These are phyloP conservation scores for Sardinella longiceps DNA, from an alignment of 2,797 vertebrate species.

Conservation along the genomic window DNA sequence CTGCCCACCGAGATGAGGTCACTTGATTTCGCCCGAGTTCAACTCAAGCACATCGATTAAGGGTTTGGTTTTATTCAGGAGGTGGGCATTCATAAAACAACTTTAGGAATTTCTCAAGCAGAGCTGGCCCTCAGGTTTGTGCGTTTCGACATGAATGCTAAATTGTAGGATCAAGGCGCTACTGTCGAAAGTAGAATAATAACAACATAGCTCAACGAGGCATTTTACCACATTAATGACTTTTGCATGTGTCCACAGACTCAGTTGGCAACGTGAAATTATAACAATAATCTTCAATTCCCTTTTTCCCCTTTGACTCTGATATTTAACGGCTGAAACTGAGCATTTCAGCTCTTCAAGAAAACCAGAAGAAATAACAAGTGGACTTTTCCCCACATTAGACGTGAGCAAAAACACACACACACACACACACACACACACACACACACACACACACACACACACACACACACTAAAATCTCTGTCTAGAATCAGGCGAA, in stretches of 20 bases:
- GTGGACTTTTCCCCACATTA: constrained; percentile 15
- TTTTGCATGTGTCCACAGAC: constrained; percentile 13
- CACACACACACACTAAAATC: background rate
- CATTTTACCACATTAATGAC: constrained; percentile 21
- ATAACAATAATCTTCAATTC: constrained; percentile 15
- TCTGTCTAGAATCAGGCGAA: background rate
- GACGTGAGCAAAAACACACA: background rate
- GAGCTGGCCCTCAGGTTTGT: background rate
- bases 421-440: background rate
- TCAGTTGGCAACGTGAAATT: constrained; percentile 4
- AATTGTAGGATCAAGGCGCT: background rate
- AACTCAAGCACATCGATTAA: constrained; percentile 40
- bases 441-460: background rate
- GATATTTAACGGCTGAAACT: background rate
- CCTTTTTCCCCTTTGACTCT: background rate
- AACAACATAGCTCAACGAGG: constrained; percentile 6
- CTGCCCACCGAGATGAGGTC: constrained; percentile 45
- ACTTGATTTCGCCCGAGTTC: constrained; percentile 45
- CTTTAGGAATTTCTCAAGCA: constrained; percentile 2
- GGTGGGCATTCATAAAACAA: constrained; percentile 13
- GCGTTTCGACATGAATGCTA: background rate
- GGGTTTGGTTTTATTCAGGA: background rate
- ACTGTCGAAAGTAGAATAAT: constrained; percentile 1
- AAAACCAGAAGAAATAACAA: constrained; percentile 10
- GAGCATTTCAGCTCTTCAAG: background rate